Evolutionary conservation across 2,888 invertebrate species (phyloP).

Genomic region (Agrypnus murinus): DNA sequence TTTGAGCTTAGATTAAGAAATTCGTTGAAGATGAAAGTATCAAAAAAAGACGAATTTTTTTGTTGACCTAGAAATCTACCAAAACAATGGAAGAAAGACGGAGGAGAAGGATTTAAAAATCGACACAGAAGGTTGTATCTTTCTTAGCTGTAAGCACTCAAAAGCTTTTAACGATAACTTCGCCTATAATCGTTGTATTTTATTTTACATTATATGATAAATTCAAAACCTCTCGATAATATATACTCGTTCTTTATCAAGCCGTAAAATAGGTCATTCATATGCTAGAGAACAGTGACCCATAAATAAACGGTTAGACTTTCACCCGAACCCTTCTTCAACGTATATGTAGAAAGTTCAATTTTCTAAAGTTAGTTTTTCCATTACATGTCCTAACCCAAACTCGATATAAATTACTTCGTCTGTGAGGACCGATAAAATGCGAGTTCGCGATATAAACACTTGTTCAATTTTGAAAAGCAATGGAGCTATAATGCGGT

Average conservation of each 20-base stretch:
- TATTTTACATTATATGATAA: too few species aligned
- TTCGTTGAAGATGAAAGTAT: neutral
- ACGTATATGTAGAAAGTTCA: slow-evolving; percentile 25
- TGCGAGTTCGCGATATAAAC: slow-evolving; percentile 30
- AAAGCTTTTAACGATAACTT: too few species aligned
- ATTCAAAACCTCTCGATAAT: too few species aligned
- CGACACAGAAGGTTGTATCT: too few species aligned
- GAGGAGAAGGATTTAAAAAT: too few species aligned
- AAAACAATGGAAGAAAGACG: neutral
- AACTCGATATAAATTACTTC: slow-evolving; percentile 33
- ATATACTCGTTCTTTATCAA: slow-evolving; percentile 6
- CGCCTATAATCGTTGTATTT: too few species aligned
- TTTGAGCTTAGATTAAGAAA: neutral
- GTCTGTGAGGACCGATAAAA: slow-evolving; percentile 31
- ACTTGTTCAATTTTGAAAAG: slow-evolving; percentile 28
- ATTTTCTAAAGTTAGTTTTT: slow-evolving; percentile 26
- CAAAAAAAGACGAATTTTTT: neutral
- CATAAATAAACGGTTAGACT: slow-evolving; percentile 26
- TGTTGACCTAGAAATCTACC: neutral
- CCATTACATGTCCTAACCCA: slow-evolving; percentile 26
- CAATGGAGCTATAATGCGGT: slow-evolving; percentile 29
- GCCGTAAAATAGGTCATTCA: slow-evolving; percentile 22
- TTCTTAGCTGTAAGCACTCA: too few species aligned
- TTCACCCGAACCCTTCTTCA: slow-evolving; percentile 9
- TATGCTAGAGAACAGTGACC: slow-evolving; percentile 17